Evolutionary conservation across 2,113 vertebrate species (phyloP).

Genomic region (Mus spicilegus): DNA sequence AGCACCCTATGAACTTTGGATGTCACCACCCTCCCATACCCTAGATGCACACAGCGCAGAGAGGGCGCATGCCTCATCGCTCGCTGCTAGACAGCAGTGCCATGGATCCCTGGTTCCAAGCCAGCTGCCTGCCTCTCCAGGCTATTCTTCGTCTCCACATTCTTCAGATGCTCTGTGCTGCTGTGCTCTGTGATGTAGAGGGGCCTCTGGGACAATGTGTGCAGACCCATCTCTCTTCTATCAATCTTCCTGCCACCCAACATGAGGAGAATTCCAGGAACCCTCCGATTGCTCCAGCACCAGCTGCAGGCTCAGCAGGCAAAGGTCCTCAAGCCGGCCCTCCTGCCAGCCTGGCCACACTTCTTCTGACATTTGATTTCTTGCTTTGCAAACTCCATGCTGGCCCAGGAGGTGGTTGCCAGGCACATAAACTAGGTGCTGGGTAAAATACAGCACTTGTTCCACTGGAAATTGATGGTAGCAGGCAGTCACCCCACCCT

Average conservation of each 20-base stretch:
- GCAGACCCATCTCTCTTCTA: background rate
- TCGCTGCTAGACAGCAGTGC: accelerated
- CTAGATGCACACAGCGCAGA: background rate
- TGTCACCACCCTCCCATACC: background rate
- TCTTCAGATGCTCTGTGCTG: background rate
- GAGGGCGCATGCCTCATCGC: background rate
- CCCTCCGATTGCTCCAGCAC: background rate
- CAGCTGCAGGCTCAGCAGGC: background rate
- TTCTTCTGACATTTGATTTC: conserved; percentile 73
- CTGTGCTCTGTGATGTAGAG: background rate
- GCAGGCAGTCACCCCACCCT: conserved; percentile 78
- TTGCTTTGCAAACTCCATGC: conserved; percentile 73
- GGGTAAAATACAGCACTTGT: conserved; percentile 85
- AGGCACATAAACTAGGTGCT: conserved; percentile 80
- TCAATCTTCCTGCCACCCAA: background rate
- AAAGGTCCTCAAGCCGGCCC: background rate
- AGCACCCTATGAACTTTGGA: background rate
- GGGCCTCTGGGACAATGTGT: accelerated
- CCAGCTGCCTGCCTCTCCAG: too few relatives aligned
- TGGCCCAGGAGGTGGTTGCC: conserved; percentile 79
- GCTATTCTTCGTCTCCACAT: accelerated
- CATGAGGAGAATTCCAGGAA: background rate
- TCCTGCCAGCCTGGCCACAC: conserved; percentile 41
- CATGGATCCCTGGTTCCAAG: background rate
- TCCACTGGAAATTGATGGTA: conserved; percentile 83